These are phyloP conservation scores for Oncorhynchus masou DNA, from an alignment of 2,113 vertebrate genomes.

Conservation along the genomic window DNA sequence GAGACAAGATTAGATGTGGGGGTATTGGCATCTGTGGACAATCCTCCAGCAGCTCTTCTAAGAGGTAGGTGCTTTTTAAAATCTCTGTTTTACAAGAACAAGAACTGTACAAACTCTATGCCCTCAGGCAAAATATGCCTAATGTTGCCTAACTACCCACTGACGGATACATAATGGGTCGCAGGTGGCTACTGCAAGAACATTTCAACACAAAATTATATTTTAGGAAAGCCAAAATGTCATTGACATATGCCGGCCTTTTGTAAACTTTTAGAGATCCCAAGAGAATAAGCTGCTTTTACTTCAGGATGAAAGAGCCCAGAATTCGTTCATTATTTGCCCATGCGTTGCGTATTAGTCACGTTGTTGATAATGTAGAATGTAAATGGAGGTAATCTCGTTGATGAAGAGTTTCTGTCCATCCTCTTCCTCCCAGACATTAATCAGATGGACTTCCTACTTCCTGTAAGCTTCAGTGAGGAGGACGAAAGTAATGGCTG, in stretches of 20 bases:
- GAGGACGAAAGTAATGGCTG: slow-evolving; percentile 38
- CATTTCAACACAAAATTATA: no score
- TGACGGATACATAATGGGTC: no score
- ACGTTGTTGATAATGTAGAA: slow-evolving; percentile 7
- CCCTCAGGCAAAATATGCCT: not conserved
- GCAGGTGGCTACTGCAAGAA: no score
- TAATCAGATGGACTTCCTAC: slow-evolving; percentile 17
- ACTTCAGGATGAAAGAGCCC: slow-evolving; percentile 10
- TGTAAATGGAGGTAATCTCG: slow-evolving; percentile 40
- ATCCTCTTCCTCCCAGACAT: slow-evolving; percentile 30
- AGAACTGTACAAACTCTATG: not conserved
- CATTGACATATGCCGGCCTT: no score
- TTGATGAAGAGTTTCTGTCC: slow-evolving; percentile 22
- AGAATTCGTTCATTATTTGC: not conserved
- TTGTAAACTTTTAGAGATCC: no score
- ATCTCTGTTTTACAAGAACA: not conserved
- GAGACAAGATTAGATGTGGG: no score
- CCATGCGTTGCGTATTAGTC: slow-evolving; percentile 28
- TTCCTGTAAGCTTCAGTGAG: slow-evolving; percentile 2
- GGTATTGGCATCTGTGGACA: no score
- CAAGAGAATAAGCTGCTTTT: not conserved
- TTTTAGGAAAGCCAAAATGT: no score
- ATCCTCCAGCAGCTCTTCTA: no score
- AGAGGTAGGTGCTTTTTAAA: no score
- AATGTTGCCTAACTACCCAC: not conserved